These are phyloP conservation scores for Dicaeum eximium DNA, from an alignment of 2,113 vertebrate genomes.

Conservation along the genomic window DNA sequence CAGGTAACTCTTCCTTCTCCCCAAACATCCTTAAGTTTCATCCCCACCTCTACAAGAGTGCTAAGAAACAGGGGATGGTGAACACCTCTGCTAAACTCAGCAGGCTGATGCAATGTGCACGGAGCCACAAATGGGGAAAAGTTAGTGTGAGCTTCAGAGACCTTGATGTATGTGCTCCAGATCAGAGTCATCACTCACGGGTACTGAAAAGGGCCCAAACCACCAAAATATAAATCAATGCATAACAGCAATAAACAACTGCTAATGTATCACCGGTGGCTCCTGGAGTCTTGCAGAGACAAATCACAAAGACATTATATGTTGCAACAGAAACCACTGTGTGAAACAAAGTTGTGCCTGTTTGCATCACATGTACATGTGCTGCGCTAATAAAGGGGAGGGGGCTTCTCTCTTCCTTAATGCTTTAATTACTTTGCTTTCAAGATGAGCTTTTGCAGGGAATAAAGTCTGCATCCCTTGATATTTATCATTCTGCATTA, in stretches of 20 bases:
- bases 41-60: fast-evolving
- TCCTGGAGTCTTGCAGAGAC: neutral
- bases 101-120: neutral
- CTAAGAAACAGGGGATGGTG: neutral
- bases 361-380: neutral
- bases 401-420: neutral
- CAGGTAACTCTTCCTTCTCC: neutral
- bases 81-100: neutral
- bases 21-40: neutral
- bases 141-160: neutral
- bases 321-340: neutral
- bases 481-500: neutral
- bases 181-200: neutral
- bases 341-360: neutral
- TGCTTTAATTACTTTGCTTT: neutral
- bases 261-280: neutral
- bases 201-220: neutral
- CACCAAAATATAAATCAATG: neutral
- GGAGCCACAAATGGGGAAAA: neutral
- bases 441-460: neutral
- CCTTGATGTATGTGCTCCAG: neutral
- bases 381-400: neutral
- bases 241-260: neutral
- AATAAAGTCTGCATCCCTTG: neutral
- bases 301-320: neutral